Percentiles rank a stretch among this genome's conserved stretches.
These are phyloP conservation scores for Hemiprocne comata DNA, from an alignment of 2,113 vertebrate genomes.

Conservation along the genomic window DNA sequence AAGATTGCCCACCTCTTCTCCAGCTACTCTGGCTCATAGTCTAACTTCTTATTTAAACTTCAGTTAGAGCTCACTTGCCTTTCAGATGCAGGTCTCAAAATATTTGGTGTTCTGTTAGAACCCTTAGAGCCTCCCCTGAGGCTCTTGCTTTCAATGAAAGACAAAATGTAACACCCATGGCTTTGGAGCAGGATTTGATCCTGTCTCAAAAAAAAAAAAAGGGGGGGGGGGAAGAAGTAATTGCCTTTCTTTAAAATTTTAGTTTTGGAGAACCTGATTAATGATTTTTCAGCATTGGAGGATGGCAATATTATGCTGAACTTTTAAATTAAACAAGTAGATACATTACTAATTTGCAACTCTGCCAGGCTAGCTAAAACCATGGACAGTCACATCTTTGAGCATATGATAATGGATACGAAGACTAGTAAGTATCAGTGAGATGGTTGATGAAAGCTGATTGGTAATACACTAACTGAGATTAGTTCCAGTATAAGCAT, in stretches of 20 bases:
- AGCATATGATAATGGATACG: neutral
- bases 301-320: neutral
- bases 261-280: neutral
- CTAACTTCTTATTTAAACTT: neutral
- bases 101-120: conserved; percentile 28
- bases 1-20: neutral
- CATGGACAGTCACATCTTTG: neutral
- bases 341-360: neutral
- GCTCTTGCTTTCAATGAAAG: neutral
- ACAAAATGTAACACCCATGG: neutral
- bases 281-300: neutral
- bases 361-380: neutral
- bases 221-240: neutral
- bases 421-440: neutral
- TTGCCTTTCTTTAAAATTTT: neutral
- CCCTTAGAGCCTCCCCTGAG: neutral
- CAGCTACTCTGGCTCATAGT: neutral
- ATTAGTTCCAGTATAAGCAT: neutral
- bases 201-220: neutral
- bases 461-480: neutral
- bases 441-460: neutral
- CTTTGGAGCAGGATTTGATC: neutral
- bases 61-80: neutral
- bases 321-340: neutral
- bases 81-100: neutral